phyloP scores from a whole-genome alignment of 2,797 vertebrate species.

The Lepilemur septentrionalis region DNA sequence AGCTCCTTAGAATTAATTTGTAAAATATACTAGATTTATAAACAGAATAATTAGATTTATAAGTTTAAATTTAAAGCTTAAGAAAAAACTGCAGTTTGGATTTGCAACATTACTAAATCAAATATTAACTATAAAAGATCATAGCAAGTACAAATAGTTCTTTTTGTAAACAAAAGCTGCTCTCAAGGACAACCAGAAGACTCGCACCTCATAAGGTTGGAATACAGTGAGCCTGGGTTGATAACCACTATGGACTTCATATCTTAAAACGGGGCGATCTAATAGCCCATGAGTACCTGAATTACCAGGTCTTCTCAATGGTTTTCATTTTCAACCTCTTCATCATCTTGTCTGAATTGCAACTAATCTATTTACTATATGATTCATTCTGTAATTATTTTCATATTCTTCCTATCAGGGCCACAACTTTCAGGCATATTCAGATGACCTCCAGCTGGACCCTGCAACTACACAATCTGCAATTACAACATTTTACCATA shows the following conservation, averaged over 20 bases:
- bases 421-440: not conserved
- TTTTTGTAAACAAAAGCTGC: not conserved
- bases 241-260: not conserved
- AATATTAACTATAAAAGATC: not conserved
- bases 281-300: not conserved
- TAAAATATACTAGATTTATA: not conserved
- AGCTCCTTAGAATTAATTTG: not conserved
- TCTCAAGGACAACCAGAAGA: not conserved
- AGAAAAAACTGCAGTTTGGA: not conserved
- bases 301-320: not conserved
- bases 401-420: not conserved
- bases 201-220: not conserved
- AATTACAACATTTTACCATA: not conserved
- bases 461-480: not conserved
- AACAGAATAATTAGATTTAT: not conserved
- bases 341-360: not conserved
- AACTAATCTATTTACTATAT: not conserved
- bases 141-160: not conserved
- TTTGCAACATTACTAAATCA: not conserved
- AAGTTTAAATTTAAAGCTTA: constrained; percentile 5
- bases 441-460: not conserved
- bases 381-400: not conserved
- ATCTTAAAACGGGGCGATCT: not conserved
- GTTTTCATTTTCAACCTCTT: not conserved
- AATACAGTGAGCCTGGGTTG: not conserved